Conservation (phyloP, 2,888 invertebrate species). For the Mechanitis messenoides region DNA sequence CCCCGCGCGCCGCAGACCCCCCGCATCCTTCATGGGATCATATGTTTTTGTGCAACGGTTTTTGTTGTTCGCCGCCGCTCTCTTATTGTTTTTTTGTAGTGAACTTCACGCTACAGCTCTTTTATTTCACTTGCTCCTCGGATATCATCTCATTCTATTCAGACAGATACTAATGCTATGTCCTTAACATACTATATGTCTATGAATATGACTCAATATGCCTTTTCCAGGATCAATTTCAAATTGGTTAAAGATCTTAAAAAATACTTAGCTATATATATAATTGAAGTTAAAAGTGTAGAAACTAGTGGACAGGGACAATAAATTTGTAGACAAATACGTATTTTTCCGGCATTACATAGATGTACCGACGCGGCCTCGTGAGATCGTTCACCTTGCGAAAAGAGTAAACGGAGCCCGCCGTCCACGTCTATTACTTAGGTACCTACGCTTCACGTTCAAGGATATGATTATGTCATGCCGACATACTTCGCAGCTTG, state of each 20-base stretch:
- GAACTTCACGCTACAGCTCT: constrained; percentile 70
- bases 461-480: constrained; percentile 64
- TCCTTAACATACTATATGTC: neutral
- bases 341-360: constrained; percentile 37
- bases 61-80: constrained; percentile 74
- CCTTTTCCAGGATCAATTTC: neutral
- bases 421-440: constrained; percentile 41
- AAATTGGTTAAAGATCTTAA: no score
- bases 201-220: neutral
- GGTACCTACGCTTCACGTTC: constrained; percentile 53
- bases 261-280: no score
- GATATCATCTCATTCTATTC: constrained; percentile 56
- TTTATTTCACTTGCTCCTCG: constrained; percentile 64
- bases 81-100: constrained; percentile 63
- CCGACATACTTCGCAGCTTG: constrained; percentile 26
- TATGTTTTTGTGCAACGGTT: constrained; percentile 78
- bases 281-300: no score
- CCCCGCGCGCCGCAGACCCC: constrained; percentile 47
- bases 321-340: constrained; percentile 12
- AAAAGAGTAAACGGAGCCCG: constrained; percentile 45
- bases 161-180: constrained; percentile 29
- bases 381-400: constrained; percentile 68
- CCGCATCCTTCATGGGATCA: constrained; percentile 72
- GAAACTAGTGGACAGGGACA: no score
- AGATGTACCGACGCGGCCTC: constrained; percentile 50